phyloP scores from a whole-genome alignment of 1,140 invertebrate species.

The Danaus plexippus region DNA sequence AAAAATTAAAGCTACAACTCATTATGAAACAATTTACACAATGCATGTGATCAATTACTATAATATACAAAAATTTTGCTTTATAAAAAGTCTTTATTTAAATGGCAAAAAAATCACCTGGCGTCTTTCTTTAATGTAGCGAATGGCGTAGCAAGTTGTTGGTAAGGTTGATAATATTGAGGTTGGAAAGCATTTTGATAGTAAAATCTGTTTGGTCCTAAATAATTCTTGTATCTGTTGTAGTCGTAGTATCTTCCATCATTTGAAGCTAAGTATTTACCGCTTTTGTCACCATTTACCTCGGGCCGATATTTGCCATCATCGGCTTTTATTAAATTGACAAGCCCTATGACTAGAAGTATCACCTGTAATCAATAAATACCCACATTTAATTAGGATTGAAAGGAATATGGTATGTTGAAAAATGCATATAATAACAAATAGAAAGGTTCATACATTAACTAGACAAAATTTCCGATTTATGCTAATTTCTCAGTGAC shows the following conservation, averaged over 20 bases:
- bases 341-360: conserved; percentile 28
- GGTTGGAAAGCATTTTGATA: conserved; percentile 27
- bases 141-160: conserved; percentile 29
- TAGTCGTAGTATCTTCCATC: conserved; percentile 34
- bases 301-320: conserved; percentile 60
- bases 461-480: too few relatives aligned
- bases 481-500: too few relatives aligned
- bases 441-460: too few relatives aligned
- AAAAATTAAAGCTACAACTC: too few relatives aligned
- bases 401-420: not conserved
- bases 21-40: too few relatives aligned
- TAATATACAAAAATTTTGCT: not conserved
- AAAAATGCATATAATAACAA: too few relatives aligned
- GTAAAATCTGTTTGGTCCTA: conserved; percentile 22
- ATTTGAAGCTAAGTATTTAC: conserved; percentile 19
- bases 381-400: conserved; percentile 4
- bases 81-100: too few relatives aligned
- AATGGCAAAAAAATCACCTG: conserved; percentile 16
- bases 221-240: conserved; percentile 27
- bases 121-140: conserved; percentile 18
- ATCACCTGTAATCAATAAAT: conserved; percentile 24
- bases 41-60: too few relatives aligned
- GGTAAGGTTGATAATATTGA: conserved; percentile 27
- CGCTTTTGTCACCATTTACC: conserved; percentile 35
- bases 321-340: conserved; percentile 37